Evolutionary conservation across 2,888 invertebrate genomes (phyloP), one percentile per base, ranked within the genome.

Genomic region (Rhagophthalmus giganteus): DNA sequence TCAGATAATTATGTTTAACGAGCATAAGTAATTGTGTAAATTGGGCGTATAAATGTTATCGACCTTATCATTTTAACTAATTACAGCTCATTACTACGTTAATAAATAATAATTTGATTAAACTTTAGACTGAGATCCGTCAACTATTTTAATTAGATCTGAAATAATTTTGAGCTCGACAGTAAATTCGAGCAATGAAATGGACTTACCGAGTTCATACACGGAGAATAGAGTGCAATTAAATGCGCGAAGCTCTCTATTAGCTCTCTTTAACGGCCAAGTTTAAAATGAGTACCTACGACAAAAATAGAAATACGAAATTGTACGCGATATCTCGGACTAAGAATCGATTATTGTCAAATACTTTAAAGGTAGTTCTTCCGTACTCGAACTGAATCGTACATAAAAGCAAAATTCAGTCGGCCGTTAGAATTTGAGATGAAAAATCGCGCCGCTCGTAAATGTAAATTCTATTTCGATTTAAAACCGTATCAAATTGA

Each of bases 121-220:
- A 20, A 20, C 7, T 20, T 20, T 20, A 20, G 20, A 20, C 7
- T 20, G 4, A 20, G 7, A 20, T 7, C 7, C 20, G 4, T 20
- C 20, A 44, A 44, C 42, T 44, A 44, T 44, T 44, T 34, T 44
- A 44, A 44, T 34, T 44, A 34, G 34, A 34, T 35, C n/a, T n/a
- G n/a, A n/a, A n/a, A n/a, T 13, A 34, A 42, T 26, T 24, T 41
- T 13, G 24, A 25, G 10, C n/a, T 25, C 12, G 27, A 13, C 33
- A 28, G 33, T 26, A 33, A 42, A 42, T 39, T 39, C 30, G 28
- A 39, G 27, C 34, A 44, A 28, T 34, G 44, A 34, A 44, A 44
- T 34, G 33, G 34, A 27, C 34, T 41, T 34, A 35, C n/a, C n/a
- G 8, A 44, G 25, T 34, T 44, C 35, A 34, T 44, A 34, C 4